A percentile compares a stretch with the other conserved stretches of the same genome.
Conservation (phyloP, 2,113 vertebrate genomes). For the Menura novaehollandiae region DNA sequence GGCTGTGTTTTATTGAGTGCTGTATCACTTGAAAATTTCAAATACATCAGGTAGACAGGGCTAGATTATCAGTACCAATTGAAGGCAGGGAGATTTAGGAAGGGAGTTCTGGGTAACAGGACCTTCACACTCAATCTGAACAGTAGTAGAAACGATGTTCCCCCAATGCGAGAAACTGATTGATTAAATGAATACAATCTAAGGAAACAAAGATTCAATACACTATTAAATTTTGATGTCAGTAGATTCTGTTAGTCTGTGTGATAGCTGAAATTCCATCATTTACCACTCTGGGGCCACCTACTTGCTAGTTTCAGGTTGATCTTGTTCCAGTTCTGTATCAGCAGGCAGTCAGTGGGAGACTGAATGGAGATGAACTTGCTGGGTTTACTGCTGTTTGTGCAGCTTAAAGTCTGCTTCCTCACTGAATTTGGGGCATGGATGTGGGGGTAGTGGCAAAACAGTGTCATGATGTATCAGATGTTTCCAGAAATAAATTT, state of each 20-base stretch:
- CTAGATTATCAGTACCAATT: neutral
- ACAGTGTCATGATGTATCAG: neutral
- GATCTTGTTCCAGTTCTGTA: neutral
- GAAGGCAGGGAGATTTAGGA: neutral
- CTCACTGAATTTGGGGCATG: neutral
- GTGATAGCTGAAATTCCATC: neutral
- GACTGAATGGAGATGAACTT: neutral
- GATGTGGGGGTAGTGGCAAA: neutral
- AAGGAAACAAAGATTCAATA: neutral
- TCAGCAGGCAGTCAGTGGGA: neutral
- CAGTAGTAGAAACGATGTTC: neutral
- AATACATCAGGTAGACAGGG: neutral
- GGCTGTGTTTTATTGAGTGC: neutral
- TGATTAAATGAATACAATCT: neutral
- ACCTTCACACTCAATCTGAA: neutral
- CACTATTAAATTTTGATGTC: neutral
- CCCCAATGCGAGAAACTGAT: neutral
- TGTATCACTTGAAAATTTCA: neutral
- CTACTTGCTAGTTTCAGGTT: neutral
- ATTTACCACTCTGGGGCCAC: neutral
- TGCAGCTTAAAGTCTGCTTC: neutral
- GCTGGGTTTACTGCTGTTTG: neutral
- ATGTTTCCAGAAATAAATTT: constrained; percentile 29
- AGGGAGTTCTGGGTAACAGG: neutral
- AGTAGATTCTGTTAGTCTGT: neutral